phyloP scores from a whole-genome alignment of 1,140 invertebrate genomes.

The Leucophenga varia region DNA sequence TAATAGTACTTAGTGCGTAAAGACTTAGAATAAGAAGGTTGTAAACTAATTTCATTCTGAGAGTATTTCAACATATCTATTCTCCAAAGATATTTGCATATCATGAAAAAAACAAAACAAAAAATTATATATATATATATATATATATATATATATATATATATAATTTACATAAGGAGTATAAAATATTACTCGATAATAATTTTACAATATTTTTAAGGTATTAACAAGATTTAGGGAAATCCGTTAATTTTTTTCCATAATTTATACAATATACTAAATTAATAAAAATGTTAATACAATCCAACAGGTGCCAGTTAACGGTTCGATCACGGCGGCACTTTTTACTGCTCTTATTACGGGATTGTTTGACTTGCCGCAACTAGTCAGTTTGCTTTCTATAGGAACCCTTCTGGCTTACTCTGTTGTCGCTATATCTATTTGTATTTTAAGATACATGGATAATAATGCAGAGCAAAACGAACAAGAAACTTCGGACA shows the following conservation, averaged over 20 bases:
- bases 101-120: too few relatives aligned
- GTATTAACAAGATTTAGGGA: conserved; percentile 34
- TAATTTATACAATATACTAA: too few relatives aligned
- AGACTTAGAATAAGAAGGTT: too few relatives aligned
- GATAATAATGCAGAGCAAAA: conserved; percentile 29
- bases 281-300: too few relatives aligned
- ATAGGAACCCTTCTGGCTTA: conserved; percentile 93
- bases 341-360: conserved; percentile 74
- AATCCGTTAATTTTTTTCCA: not conserved
- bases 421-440: conserved; percentile 86
- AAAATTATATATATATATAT: too few relatives aligned
- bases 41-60: too few relatives aligned
- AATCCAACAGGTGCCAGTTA: conserved; percentile 71
- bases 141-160: too few relatives aligned
- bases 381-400: conserved; percentile 93
- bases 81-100: too few relatives aligned
- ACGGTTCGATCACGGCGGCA: conserved; percentile 78
- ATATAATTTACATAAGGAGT: too few relatives aligned
- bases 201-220: conserved; percentile 68
- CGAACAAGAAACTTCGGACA: conserved; percentile 8
- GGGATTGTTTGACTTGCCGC: conserved; percentile 80
- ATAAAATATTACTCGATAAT: too few relatives aligned
- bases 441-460: conserved; percentile 70
- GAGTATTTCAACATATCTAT: too few relatives aligned
- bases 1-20: too few relatives aligned